Evolutionary conservation across 2,888 invertebrate genomes (phyloP), one percentile per base, ranked within the genome.

Genomic region (Prionchulus punctatus): DNA sequence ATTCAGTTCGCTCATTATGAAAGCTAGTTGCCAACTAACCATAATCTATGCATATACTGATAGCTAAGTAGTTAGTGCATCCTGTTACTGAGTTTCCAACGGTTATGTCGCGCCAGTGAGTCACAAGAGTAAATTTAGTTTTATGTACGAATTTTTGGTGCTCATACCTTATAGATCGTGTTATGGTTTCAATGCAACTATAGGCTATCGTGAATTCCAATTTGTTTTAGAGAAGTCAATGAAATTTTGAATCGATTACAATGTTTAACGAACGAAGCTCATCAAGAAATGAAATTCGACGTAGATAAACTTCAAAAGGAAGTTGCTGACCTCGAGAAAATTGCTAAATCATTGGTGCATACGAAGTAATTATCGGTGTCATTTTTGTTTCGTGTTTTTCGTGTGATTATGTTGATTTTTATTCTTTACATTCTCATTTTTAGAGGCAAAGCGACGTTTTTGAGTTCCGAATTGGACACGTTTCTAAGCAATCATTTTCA

Each of bases 211-310:
- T n/a, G n/a, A n/a, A n/a, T n/a, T n/a, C n/a, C n/a, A n/a, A n/a
- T n/a, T n/a, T 52, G 2, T 23, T 58, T 27, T 45, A 58, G 58
- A 23, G 56, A 53, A 31, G 50, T 57, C 30, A 30, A 53, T n/a
- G 58, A 56, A 28, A 48, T 53, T 27, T 43, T 58, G 47, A 28
- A n/a, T 26, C 58, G 54, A 2, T 30, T 58, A 42, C 49, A 48
- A n/a, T 30, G 25, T 12, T 7, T 43, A 12, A 43, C 53, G 18
- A 28, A 21, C 30, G 43, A 53, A 2, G 45, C 43, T 12, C 58
- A 58, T 15, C 23, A 57, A 3, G 43, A 58, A 15, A 48, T 58
- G 53, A 58, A 58, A 47, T n/a, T 25, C 21, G 56, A 58, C 15
- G 53, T 57, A n/a, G 58, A 58, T 2, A 43, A 49, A 15, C 28